Evolutionary conservation across 2,888 invertebrate genomes (phyloP), one percentile per base, ranked within the genome.

Genomic region (Microctonus hyperodae): DNA sequence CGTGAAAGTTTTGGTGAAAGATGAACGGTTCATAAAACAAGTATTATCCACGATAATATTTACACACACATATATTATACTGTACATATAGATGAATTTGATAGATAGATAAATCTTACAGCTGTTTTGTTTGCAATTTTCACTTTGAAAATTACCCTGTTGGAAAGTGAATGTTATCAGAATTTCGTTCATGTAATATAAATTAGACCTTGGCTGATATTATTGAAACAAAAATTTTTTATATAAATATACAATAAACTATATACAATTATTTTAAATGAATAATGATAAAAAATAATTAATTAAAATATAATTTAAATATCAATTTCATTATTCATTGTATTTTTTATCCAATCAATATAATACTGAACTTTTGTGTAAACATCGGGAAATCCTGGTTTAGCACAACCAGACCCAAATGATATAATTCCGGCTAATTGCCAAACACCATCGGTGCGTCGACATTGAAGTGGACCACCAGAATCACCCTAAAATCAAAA

Each of bases 361-460:
- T 95, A 96, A 80, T 92, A 91, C 0, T 92, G 92, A 9, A 95
- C 88, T 76, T 92, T 89, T 0, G 95, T 94, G 80, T 95, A 96
- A 1, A 95, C 95, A 77, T 96, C 96, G 0, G 95, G 95, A 69
- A 91, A 95, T 0, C 95, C 95, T 22, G 93, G 91, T 69, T 93
- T 88, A 0, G 95, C 95, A 81, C 96, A 96, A 50, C 96, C 96
- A 0, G 95, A 95, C 0, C 96, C 96, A 78, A 96, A 96, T 0
- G 95, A 95, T 0, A 95, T 96, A 40, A 96, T 90, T 0, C 96
- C 96, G 0, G 92, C 92, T 35, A 96, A 86, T 78, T 93, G 93
- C 96, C 96, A 96, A 56, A 92, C 90, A 0, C 94, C 95, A 64
- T 94, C 92, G 1, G 88, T 81, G 1, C 85, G 84, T 7, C 92